Conservation (phyloP, 2,888 invertebrate genomes). For the Meteorus cinctellus region DNA sequence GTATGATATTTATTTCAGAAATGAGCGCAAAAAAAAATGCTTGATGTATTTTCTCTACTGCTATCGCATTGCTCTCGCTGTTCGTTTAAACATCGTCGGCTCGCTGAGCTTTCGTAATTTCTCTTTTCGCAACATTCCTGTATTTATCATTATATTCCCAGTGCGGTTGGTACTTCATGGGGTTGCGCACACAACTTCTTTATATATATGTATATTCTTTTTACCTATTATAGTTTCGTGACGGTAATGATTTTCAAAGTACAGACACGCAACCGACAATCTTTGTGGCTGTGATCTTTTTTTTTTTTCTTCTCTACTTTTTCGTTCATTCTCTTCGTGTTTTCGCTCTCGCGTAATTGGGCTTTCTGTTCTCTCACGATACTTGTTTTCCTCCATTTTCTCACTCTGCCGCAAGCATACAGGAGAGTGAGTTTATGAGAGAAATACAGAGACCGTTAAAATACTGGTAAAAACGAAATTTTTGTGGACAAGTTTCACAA, state of each 20-base stretch:
- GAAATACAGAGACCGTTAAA: constrained; percentile 12
- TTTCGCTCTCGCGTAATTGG: constrained; percentile 40
- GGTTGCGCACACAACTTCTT: constrained; percentile 12
- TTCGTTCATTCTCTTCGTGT: constrained; percentile 1
- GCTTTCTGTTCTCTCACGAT: constrained; percentile 8
- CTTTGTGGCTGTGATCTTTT: constrained; percentile 40
- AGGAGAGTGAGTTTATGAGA: not conserved
- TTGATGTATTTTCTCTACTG: not conserved
- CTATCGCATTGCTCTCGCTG: not conserved
- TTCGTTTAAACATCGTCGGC: constrained; percentile 31
- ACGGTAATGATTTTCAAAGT: constrained; percentile 56
- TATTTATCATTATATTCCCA: constrained; percentile 29
- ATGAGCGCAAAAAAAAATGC: not conserved
- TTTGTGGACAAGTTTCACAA: not conserved
- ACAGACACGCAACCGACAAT: constrained; percentile 59
- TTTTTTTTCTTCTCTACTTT: not conserved
- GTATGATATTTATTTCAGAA: not conserved
- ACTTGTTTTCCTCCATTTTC: constrained; percentile 6
- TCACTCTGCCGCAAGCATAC: not conserved
- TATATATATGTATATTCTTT: constrained; percentile 4
- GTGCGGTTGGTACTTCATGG: constrained; percentile 19
- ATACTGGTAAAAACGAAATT: constrained; percentile 18
- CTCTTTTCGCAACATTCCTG: constrained; percentile 28
- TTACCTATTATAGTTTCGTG: constrained; percentile 52
- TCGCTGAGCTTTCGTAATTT: constrained; percentile 35